Base-by-base conservation (phyloP, 2,113 vertebrate genomes). In the Cepphus grylle region DNA sequence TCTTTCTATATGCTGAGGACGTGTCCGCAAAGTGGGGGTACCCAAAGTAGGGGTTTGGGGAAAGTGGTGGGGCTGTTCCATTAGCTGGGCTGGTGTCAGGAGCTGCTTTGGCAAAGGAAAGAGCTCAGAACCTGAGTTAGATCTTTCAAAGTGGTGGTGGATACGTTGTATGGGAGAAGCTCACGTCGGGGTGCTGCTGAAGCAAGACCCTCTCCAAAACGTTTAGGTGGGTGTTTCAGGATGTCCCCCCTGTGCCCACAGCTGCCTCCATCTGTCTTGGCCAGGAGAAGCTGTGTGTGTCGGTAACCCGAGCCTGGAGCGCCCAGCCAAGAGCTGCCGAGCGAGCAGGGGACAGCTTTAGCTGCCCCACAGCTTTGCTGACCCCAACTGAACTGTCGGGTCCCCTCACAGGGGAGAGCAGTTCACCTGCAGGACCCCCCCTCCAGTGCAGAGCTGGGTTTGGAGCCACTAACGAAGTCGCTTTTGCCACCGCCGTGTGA, bases 401-500 rank as follows among this genome's bases (percentile, higher is more conserved):
- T 42, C 16, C 32, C 66, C 25, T 21, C 5, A 1, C 38, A 9
- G 52, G 22, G 38, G 9, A 52, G 50, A 18, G 58, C 2, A 2
- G 13, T 6, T 74, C 34, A 13, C 27, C 32, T 3, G 10, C 0
- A 4, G 63, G 36, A 27, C 45, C 12, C 1, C 2, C 32, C 1
- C 2, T 22, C 34, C 1, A 23, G 10, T 5, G 52, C 73, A 42
- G 79, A 23, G 74, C 45, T 47, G 76, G 22, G 0, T 32, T 55
- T 59, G 70, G 59, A 83, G 36, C 16, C 4, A 0, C 5, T 0
- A 30, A 0, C 3, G 0, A 32, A 25, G 22, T 7, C 2, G 3
- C 58, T 45, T 66, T 15, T 7, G 21, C 56, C 20, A 29, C 36
- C 1, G 18, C 55, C 8, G 9, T 5, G 12, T 1, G 2, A 4